phyloP scores from a whole-genome alignment of 2,113 vertebrate species.

The Tetraodon nigroviridis region DNA sequence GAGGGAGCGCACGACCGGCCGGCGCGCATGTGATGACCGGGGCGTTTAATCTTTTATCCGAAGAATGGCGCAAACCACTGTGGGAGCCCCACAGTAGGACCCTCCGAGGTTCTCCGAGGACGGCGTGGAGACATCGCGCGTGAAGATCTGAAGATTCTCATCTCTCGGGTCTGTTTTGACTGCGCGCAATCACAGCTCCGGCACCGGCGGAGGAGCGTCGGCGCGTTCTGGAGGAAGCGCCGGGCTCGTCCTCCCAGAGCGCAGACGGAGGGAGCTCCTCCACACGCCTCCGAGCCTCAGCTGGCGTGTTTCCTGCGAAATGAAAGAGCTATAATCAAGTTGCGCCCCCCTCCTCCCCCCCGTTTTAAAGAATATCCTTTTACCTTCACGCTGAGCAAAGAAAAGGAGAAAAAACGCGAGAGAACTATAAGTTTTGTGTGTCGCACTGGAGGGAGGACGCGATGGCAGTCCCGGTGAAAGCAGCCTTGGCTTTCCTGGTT shows the following conservation, averaged over 20 bases:
- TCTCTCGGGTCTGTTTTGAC: slow-evolving; percentile 15
- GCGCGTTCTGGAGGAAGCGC: slow-evolving; percentile 50
- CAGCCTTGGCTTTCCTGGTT: slow-evolving; percentile 61
- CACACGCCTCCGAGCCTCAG: slow-evolving; percentile 23
- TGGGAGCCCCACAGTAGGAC: slow-evolving; percentile 14
- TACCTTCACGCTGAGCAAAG: slow-evolving; percentile 2
- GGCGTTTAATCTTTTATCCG: slow-evolving; percentile 49
- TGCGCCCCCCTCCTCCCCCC: neutral
- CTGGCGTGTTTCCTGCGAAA: slow-evolving; percentile 3
- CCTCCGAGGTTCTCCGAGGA: slow-evolving; percentile 1
- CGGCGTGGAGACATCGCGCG: slow-evolving; percentile 8
- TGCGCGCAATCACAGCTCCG: slow-evolving; percentile 53
- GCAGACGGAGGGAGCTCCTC: slow-evolving; percentile 22
- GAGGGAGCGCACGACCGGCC: slow-evolving; percentile 25
- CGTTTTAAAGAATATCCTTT: neutral
- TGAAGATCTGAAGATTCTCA: slow-evolving; percentile 13
- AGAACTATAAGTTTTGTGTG: slow-evolving; percentile 53
- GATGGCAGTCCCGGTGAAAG: slow-evolving; percentile 67
- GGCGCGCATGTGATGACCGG: slow-evolving; percentile 24
- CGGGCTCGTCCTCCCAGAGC: slow-evolving; percentile 28
- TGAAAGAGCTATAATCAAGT: slow-evolving; percentile 31
- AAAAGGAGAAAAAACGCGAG: slow-evolving; percentile 1
- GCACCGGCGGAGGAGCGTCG: slow-evolving; percentile 36
- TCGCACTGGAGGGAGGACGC: slow-evolving; percentile 53
- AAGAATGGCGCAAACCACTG: slow-evolving; percentile 36